A percentile compares a stretch with the other conserved stretches of the same genome.
These are phyloP conservation scores for Forbesichthys papilliferus DNA, from an alignment of 2,113 vertebrate genomes.

Conservation along the genomic window DNA sequence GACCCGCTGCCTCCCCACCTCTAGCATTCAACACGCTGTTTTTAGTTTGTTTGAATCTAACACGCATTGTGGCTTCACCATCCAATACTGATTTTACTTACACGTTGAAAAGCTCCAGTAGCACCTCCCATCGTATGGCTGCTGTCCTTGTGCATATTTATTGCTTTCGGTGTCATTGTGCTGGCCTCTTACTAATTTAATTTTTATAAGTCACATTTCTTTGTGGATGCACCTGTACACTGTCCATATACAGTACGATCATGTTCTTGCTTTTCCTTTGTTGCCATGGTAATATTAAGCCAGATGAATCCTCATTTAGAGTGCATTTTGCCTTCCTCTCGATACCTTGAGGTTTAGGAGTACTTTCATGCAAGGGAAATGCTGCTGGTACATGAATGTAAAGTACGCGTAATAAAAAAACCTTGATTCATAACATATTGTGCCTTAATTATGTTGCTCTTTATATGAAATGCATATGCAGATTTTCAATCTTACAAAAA, in stretches of 20 bases:
- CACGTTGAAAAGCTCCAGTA: slow-evolving; percentile 21
- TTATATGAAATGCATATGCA: background rate
- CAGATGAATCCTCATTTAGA: slow-evolving; percentile 23
- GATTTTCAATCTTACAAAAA: no score
- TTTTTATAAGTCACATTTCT: slow-evolving; percentile 26
- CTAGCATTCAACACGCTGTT: background rate
- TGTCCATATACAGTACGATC: background rate
- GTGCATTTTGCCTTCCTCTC: slow-evolving; percentile 31
- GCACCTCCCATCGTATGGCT: slow-evolving; percentile 25
- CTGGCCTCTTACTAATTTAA: slow-evolving; percentile 20
- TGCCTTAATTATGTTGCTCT: background rate
- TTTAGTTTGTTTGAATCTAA: slow-evolving; percentile 22
- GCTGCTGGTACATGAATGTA: slow-evolving; percentile 67
- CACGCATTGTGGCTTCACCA: slow-evolving; percentile 14
- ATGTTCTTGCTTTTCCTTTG: slow-evolving; percentile 21
- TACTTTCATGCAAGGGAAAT: slow-evolving; percentile 52
- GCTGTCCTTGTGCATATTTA: slow-evolving; percentile 64
- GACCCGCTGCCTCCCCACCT: background rate
- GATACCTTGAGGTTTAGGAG: slow-evolving; percentile 24
- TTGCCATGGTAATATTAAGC: slow-evolving; percentile 35
- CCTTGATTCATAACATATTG: slow-evolving; percentile 38
- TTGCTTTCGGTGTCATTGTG: slow-evolving; percentile 37
- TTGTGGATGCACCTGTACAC: slow-evolving; percentile 6
- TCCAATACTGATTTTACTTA: slow-evolving; percentile 3
- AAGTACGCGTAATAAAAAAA: slow-evolving; percentile 67